Percentiles rank a stretch among this genome's conserved stretches.
These are phyloP conservation scores for Drosophila orena DNA, from an alignment of 1,140 invertebrate species.

Conservation along the genomic window DNA sequence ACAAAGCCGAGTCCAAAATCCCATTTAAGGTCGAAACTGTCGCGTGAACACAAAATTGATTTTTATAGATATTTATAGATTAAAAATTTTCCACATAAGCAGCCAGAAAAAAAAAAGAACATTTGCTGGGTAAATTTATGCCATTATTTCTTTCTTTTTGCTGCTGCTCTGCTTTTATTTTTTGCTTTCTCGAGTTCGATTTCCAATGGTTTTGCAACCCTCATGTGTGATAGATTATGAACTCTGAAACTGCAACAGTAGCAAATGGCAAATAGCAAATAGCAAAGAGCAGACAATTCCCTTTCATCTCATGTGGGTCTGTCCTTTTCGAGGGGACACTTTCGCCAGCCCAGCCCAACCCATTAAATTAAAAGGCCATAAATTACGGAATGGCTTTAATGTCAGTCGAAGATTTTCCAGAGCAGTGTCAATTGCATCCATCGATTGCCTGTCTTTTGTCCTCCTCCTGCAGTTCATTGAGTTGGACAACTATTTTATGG, in stretches of 20 bases:
- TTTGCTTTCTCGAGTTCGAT: conserved; percentile 26
- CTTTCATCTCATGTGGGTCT: conserved; percentile 60
- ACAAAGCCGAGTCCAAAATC: conserved; percentile 46
- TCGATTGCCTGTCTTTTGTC: conserved; percentile 54
- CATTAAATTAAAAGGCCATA: conserved; percentile 84
- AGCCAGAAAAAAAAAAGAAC: conserved; percentile 59
- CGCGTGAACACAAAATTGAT: conserved; percentile 81
- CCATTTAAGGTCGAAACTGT: conserved; percentile 67
- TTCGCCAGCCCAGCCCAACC: conserved; percentile 58
- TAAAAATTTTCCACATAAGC: conserved; percentile 80
- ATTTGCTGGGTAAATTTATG: conserved; percentile 75
- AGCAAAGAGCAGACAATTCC: conserved; percentile 42
- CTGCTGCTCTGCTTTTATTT: conserved; percentile 22
- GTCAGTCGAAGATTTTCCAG: conserved; percentile 71
- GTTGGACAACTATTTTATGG: conserved; percentile 70
- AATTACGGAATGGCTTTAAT: conserved; percentile 75
- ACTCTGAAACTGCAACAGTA: conserved; percentile 73
- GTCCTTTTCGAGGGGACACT: conserved; percentile 63
- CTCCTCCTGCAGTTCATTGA: conserved; percentile 55
- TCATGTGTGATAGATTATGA: conserved; percentile 76
- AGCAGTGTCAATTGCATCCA: conserved; percentile 72
- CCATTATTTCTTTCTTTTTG: conserved; percentile 42
- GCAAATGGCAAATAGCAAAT: conserved; percentile 43
- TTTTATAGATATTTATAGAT: conserved; percentile 84
- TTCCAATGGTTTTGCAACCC: conserved; percentile 61